A percentile compares a stretch with the other conserved stretches of the same genome.
phyloP scores from a whole-genome alignment of 2,113 vertebrate genomes.

The Chroicocephalus ridibundus region DNA sequence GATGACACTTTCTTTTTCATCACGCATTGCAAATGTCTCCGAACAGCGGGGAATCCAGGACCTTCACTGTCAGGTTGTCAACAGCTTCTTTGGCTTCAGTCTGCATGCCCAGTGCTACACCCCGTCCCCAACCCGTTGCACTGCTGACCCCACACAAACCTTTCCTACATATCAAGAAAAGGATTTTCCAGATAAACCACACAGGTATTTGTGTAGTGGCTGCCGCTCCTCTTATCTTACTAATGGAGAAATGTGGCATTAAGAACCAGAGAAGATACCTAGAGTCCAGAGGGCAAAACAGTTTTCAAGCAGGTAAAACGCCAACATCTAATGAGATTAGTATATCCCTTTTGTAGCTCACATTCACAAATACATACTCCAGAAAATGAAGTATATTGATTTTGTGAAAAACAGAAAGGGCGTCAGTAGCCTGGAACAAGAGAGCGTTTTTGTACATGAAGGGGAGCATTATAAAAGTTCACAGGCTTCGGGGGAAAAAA shows the following conservation, averaged over 20 bases:
- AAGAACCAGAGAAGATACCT: background rate
- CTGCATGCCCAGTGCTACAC: background rate
- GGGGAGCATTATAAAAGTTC: background rate
- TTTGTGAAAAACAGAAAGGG: background rate
- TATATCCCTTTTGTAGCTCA: background rate
- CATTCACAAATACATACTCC: background rate
- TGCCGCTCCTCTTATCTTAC: background rate
- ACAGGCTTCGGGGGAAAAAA: accelerated
- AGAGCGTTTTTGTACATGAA: background rate
- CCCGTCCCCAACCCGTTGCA: background rate
- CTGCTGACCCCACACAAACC: background rate
- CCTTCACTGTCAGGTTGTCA: background rate
- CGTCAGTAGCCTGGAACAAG: background rate
- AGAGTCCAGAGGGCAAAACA: background rate
- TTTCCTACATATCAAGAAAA: background rate
- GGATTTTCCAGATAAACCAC: background rate
- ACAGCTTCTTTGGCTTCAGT: background rate
- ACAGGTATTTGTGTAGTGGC: background rate
- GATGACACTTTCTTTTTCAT: background rate
- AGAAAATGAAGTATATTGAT: background rate
- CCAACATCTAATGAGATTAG: background rate
- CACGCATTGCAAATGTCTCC: background rate
- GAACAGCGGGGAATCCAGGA: background rate
- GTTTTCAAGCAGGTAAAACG: background rate
- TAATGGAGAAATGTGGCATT: background rate